Evolutionary conservation across 1,140 invertebrate genomes (phyloP), one percentile per base, ranked within the genome.

Genomic region (Caerostris extrusa): DNA sequence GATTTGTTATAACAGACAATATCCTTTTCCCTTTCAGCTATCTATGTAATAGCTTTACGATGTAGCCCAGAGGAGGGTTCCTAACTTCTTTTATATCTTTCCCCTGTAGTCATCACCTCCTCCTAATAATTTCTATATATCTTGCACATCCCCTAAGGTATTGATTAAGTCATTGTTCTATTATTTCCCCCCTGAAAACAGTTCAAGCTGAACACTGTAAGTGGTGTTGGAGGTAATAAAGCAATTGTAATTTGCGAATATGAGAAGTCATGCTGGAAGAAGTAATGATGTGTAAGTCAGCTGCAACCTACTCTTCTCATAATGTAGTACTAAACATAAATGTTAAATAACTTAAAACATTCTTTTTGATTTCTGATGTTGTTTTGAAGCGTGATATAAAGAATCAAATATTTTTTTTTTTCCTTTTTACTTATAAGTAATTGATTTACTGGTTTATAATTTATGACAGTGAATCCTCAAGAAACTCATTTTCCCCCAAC

Each of bases 131-230:
- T 69, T 69, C 67, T 69, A 19, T 34, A 69, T n/a, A 69, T 69
- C 67, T 69, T n/a, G 67, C n/a, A 17, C 19, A n/a, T 69, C 17
- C 67, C 17, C 67, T n/a, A 69, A 19, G n/a, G 17, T 69, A 69
- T 69, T 69, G 67, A 69, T 69, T 69, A 69, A 69, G 67, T 69
- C 67, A 69, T 69, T 69, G 19, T 69, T 69, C 67, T 69, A 69
- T n/a, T n/a, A 69, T 69, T 69, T 3, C 7, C 17, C 14, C 67
- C 67, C n/a, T 7, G n/a, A 19, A 69, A 19, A 69, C 19, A 7
- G 67, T 19, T 69, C 67, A 69, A n/a, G 12, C 61, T 17, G 17
- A 64, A 64, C 19, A n/a, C 17, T 69, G 67, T n/a, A 69, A 69
- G n/a, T 69, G 7, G 6, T 19, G n/a, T 69, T 69, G 7, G 17